Evolutionary conservation across 37 sponge, comb jelly and placozoan species (phyloP).

Genomic region (Hexactinellida sp.): DNA sequence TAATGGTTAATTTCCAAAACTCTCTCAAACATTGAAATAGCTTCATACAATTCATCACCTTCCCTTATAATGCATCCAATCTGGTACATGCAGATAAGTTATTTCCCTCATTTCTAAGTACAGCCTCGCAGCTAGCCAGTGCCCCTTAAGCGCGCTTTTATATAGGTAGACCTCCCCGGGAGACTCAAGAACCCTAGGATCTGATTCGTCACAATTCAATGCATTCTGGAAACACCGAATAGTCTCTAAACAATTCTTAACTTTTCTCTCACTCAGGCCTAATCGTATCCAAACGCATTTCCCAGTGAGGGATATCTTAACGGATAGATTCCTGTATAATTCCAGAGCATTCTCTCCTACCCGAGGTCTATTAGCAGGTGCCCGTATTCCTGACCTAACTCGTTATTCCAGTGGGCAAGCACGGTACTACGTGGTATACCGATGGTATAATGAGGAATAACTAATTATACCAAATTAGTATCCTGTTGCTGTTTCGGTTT

Average conservation of each 20-base stretch:
- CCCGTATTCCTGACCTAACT: not conserved
- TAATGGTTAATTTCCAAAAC: not conserved
- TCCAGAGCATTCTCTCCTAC: not conserved
- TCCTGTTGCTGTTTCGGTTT: too few species aligned
- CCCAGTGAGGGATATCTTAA: not conserved
- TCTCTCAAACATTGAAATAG: not conserved
- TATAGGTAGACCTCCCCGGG: not conserved
- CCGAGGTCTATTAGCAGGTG: not conserved
- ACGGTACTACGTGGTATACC: too few species aligned
- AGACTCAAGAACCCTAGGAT: not conserved
- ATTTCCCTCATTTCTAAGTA: not conserved
- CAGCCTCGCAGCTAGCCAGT: not conserved
- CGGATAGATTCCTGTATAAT: not conserved
- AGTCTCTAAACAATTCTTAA: not conserved
- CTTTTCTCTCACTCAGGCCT: conserved; percentile 11
- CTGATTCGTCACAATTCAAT: not conserved
- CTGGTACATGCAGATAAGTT: not conserved
- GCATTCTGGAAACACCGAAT: conserved; percentile 14
- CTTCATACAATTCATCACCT: not conserved
- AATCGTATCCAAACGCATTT: not conserved
- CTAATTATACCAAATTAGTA: too few species aligned
- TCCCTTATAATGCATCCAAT: not conserved
- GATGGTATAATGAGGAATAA: too few species aligned
- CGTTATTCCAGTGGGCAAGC: not conserved
- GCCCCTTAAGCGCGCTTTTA: not conserved